These are phyloP conservation scores for Gambelia wislizenii DNA, from an alignment of 2,797 vertebrate species.

Conservation along the genomic window DNA sequence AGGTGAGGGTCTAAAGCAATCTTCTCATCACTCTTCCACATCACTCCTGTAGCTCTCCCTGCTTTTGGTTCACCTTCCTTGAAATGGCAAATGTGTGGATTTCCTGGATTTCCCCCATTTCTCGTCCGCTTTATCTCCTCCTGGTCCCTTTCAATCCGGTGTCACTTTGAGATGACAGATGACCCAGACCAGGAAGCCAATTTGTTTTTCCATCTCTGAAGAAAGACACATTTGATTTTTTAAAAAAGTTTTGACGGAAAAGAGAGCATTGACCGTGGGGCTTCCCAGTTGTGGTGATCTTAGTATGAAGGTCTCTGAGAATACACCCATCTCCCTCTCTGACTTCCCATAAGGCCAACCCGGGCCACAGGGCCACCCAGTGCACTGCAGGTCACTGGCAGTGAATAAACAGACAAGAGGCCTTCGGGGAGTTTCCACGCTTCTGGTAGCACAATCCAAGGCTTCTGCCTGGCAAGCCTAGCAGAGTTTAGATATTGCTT, in stretches of 20 bases:
- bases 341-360: neutral
- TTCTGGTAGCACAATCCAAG: too few species aligned
- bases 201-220: neutral
- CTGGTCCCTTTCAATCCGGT: neutral
- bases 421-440: neutral
- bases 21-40: neutral
- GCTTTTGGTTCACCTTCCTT: neutral
- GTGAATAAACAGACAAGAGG: neutral
- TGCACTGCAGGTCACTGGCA: neutral
- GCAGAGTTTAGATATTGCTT: neutral
- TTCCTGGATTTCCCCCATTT: too few species aligned
- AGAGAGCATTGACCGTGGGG: neutral
- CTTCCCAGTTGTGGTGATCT: neutral
- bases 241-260: too few species aligned
- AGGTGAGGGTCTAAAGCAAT: too few species aligned
- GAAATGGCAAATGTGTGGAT: neutral
- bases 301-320: neutral
- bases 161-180: neutral
- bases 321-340: rapidly evolving
- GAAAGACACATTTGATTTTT: too few species aligned
- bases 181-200: neutral
- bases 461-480: too few species aligned
- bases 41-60: neutral
- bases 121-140: too few species aligned
- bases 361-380: neutral